Evolutionary conservation across 2,113 vertebrate genomes (phyloP).

Genomic region (Saimiri boliviensis): DNA sequence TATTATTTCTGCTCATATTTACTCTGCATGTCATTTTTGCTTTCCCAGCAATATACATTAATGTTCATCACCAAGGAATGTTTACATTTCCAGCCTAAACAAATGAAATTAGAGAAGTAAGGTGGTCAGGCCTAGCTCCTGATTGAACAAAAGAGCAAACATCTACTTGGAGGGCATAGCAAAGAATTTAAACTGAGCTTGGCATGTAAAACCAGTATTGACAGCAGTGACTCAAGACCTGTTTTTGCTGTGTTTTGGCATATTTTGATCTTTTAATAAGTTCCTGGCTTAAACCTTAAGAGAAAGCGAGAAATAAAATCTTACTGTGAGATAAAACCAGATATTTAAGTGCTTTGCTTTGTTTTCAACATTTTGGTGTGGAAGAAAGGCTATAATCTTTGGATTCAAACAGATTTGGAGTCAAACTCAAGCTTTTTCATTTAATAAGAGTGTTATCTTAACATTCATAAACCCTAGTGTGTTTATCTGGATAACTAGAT

Average conservation of each 20-base stretch:
- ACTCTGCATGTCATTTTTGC: constrained; percentile 53
- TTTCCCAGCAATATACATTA: neutral
- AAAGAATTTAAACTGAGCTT: neutral
- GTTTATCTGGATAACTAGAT: neutral
- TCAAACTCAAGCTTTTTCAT: neutral
- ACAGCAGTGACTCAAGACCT: neutral
- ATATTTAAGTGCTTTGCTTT: neutral
- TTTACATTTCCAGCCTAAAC: constrained; percentile 22
- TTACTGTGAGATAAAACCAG: neutral
- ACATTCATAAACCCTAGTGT: neutral
- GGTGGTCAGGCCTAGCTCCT: neutral
- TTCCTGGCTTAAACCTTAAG: neutral
- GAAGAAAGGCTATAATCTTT: neutral
- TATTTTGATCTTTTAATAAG: neutral
- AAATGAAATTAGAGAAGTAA: constrained; percentile 48
- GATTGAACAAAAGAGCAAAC: neutral
- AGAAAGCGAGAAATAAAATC: neutral
- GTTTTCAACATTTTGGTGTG: neutral
- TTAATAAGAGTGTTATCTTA: neutral
- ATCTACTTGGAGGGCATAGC: neutral
- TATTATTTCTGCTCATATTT: constrained; percentile 72
- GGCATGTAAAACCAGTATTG: neutral
- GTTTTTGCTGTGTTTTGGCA: neutral
- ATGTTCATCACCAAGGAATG: neutral
- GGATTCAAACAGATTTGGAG: neutral